Evolutionary conservation across 2,888 invertebrate species (phyloP).

Genomic region (Ichneumon xanthorius): DNA sequence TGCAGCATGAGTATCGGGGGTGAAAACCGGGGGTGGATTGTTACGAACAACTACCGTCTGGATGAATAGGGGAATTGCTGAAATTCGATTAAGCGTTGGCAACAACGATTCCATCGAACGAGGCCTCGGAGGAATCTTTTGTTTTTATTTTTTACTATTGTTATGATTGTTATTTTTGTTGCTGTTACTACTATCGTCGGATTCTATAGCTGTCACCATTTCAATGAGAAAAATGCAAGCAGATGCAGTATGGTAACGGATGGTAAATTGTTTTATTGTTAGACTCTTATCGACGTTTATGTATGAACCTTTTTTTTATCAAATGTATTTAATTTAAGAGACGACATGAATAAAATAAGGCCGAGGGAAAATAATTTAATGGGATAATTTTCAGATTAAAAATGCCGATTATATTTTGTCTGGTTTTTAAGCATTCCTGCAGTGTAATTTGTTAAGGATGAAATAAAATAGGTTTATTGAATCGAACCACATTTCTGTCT

Average conservation of each 20-base stretch:
- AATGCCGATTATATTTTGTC: not conserved
- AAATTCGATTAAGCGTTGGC: slow-evolving; percentile 50
- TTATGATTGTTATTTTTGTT: not conserved
- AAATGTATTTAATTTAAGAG: not conserved
- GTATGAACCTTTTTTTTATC: not conserved
- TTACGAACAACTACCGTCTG: slow-evolving; percentile 44
- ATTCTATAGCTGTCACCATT: slow-evolving; percentile 11
- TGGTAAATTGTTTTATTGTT: not conserved
- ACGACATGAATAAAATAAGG: not conserved
- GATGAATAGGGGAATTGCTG: slow-evolving; percentile 60
- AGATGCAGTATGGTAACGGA: not conserved
- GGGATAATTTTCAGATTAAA: not conserved
- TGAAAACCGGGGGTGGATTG: slow-evolving; percentile 37
- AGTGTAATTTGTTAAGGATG: no score
- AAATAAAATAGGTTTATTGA: no score
- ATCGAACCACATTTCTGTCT: no score
- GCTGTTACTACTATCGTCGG: slow-evolving; percentile 5
- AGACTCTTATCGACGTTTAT: not conserved
- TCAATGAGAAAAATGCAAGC: not conserved
- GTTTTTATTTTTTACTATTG: slow-evolving; percentile 27
- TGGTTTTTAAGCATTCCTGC: no score
- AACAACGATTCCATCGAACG: slow-evolving; percentile 18
- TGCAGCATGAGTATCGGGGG: slow-evolving; percentile 35
- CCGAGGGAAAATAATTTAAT: not conserved
- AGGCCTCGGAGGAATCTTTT: slow-evolving; percentile 40